These are phyloP conservation scores for Piscicola geometra DNA, from an alignment of 2,888 invertebrate species.

Conservation along the genomic window DNA sequence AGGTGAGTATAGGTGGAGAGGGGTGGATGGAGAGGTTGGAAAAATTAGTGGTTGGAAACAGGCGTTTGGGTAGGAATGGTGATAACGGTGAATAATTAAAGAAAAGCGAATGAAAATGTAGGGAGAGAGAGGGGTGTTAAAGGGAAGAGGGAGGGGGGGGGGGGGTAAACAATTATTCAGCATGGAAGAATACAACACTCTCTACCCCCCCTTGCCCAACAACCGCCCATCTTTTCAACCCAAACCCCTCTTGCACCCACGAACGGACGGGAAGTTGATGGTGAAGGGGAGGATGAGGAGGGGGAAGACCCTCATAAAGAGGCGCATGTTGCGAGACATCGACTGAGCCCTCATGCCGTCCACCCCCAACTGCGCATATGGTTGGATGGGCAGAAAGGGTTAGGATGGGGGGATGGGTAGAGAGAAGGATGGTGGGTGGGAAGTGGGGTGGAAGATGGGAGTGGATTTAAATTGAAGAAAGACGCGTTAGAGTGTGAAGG, in stretches of 20 bases:
- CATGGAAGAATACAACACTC: neutral
- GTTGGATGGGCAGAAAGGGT: too few species aligned
- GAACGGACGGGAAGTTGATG: constrained; percentile 75
- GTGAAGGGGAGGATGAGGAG: constrained; percentile 76
- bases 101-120: neutral
- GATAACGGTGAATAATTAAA: too few species aligned
- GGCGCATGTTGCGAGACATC: constrained; percentile 65
- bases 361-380: constrained; percentile 68
- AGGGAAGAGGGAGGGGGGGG: too few species aligned
- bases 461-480: too few species aligned
- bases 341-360: constrained; percentile 61
- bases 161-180: too few species aligned
- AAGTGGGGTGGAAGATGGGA: too few species aligned
- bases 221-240: neutral
- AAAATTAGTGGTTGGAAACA: too few species aligned
- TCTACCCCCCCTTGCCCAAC: neutral
- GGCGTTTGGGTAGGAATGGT: too few species aligned
- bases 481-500: too few species aligned
- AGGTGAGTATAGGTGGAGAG: neutral
- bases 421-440: too few species aligned
- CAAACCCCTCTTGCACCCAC: constrained; percentile 43
- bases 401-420: too few species aligned
- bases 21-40: too few species aligned
- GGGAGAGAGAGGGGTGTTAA: neutral
- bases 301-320: constrained; percentile 72